Base-by-base conservation (phyloP, 2,888 invertebrate species). In the Drosophila birchii region DNA sequence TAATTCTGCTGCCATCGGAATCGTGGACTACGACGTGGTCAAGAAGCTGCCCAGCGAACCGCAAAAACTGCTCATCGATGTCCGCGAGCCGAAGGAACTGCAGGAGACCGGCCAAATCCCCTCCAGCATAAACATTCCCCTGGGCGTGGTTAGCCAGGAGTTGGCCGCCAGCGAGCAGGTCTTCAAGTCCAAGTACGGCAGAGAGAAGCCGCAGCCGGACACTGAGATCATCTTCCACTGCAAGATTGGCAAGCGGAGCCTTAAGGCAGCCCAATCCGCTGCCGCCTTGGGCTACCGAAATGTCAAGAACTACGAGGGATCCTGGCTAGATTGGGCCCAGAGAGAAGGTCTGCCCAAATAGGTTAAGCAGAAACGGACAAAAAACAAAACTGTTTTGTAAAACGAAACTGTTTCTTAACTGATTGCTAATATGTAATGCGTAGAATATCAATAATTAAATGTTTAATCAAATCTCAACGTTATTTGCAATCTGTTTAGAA, bases 51-150 rank as follows among this genome's bases (percentile, higher is more conserved):
- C 92, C 51, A 92, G 93, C 60, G 90, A 93, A 16, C 90, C 92
- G 9, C 91, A 92, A 55, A 93, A 94, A 63, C 85, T 95, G 18
- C 94, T 96, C 32, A 94, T 97, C 72, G 96, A 97, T 93, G 96
- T 97, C 0, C 94, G 96, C 77, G 96, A 96, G 89, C 95, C 96
- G 36, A 92, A 94, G 14, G 96, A 96, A 92, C 91, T 96, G 12
- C 91, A 94, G 73, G 95, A 96, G 88, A 94, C 95, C 78, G 96
- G 96, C 5, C 93, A 93, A 85, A 94, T 96, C 70, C 96, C 96
- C 41, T 94, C 94, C 61, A 96, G 96, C 86, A 94, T 96, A 59
- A 96, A 96, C 87, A 96, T 96, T 91, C 96, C 96, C 80, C 93
- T 96, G 95, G 93, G 75, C 5, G 77, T 62, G 16, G 80, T 92